Evolutionary conservation across 2,888 invertebrate species (phyloP), one percentile per base, ranked within the genome.

Genomic region (Cordilura impudica): DNA sequence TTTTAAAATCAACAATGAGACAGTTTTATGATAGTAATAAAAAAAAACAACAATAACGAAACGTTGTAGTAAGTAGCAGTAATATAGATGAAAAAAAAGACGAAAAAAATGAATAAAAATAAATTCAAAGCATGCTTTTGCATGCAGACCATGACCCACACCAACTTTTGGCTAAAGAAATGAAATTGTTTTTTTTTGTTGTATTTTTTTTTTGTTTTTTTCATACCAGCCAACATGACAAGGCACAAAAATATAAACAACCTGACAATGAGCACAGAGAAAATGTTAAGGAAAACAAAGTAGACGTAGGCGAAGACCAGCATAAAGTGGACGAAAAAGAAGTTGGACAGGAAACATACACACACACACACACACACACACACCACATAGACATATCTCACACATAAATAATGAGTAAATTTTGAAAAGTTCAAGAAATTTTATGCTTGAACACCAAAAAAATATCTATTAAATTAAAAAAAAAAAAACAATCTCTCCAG

Each of bases 81-180:
- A 54, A 49, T 7, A 66, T 56, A 43, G n/a, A 45, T 18, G 47
- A 7, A 56, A 67, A 53, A 47, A 14, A 56, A 66, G 56, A 70
- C 66, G 43, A 21, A 18, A 47, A 66, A 43, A 61, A 47, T 51
- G 35, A 8, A 53, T 29, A 29, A 53, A 67, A 60, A 67, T 60
- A 39, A n/a, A 75, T 75, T 47, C 61, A 69, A 47, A 35, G 53
- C 74, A 76, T 53, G 72, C 56, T 61, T 72, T 77, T 72, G 81
- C 81, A 83, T 81, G 78, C 85, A 83, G 82, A 88, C 87, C 87
- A 88, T 87, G 87, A 87, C 87, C 87, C 87, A 87, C 87, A 87
- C 87, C 87, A 87, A 87, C 84, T 72, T 82, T 76, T 71, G 53
- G 45, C 47, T 35, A 72, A 73, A 74, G 19, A 56, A 39, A 14